phyloP scores from a whole-genome alignment of 2,797 vertebrate genomes.

The Thaleichthys pacificus region DNA sequence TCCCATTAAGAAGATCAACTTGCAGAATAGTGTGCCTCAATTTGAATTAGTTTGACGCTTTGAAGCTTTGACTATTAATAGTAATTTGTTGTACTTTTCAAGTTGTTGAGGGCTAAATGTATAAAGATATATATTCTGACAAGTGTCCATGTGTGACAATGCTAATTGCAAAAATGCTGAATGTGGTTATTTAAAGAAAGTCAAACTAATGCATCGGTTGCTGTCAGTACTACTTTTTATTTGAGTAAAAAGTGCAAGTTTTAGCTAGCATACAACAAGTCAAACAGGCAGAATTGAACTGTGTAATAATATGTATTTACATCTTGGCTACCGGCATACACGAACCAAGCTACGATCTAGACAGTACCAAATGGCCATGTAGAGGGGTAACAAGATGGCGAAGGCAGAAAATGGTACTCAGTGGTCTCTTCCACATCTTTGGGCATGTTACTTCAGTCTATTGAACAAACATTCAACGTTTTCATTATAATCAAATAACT shows the following conservation, averaged over 20 bases:
- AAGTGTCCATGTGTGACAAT: not conserved
- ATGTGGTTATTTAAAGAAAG: constrained; percentile 7
- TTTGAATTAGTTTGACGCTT: too few species aligned
- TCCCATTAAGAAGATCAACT: too few species aligned
- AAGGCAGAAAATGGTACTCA: constrained; percentile 21
- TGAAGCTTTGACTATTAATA: too few species aligned
- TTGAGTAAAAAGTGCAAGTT: constrained; percentile 82
- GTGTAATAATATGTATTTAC: constrained; percentile 77
- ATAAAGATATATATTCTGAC: too few species aligned
- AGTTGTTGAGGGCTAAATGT: too few species aligned
- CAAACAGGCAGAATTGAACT: constrained; percentile 60
- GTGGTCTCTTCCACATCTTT: constrained; percentile 55
- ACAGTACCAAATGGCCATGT: constrained; percentile 57
- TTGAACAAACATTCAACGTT: constrained; percentile 18
- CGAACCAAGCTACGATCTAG: constrained; percentile 73
- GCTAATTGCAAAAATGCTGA: not conserved
- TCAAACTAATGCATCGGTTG: constrained; percentile 11
- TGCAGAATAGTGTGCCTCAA: too few species aligned
- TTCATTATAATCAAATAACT: constrained; percentile 17
- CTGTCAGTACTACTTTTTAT: constrained; percentile 68
- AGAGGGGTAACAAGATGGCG: constrained; percentile 25
- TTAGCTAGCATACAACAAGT: constrained; percentile 72
- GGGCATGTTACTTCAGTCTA: constrained; percentile 31
- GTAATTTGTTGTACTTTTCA: too few species aligned
- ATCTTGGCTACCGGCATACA: constrained; percentile 79